A percentile compares a stretch with the other conserved stretches of the same genome.
These are phyloP conservation scores for Brachyistius frenatus DNA, from an alignment of 2,113 vertebrate genomes.

Conservation along the genomic window DNA sequence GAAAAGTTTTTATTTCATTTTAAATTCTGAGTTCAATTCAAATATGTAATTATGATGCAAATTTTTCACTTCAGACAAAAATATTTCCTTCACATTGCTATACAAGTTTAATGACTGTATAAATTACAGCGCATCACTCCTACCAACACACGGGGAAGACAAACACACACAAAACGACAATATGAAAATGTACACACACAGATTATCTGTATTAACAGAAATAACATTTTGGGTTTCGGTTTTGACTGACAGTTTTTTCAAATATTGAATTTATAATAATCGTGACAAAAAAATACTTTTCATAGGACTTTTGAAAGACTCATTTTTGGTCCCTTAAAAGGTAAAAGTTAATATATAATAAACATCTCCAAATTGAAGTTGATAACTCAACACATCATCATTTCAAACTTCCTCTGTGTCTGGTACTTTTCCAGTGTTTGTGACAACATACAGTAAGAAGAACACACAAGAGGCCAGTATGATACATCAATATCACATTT, in stretches of 20 bases:
- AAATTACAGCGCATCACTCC: not conserved
- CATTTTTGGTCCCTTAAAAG: fast-evolving
- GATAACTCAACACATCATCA: not conserved
- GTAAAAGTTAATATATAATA: not conserved
- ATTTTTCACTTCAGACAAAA: not conserved
- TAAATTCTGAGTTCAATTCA: not conserved
- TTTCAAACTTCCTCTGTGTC: not conserved
- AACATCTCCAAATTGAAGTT: not conserved
- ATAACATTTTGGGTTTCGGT: fast-evolving
- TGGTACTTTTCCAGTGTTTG: constrained; percentile 8
- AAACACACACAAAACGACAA: not conserved
- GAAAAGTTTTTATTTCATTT: constrained; percentile 1
- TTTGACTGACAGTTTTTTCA: not conserved
- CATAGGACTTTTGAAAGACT: too few species aligned
- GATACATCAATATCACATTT: not conserved
- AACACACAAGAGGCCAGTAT: not conserved
- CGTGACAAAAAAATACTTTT: fast-evolving
- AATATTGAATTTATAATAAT: not conserved
- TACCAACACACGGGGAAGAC: not conserved
- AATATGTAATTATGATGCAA: not conserved
- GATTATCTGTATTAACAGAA: constrained; percentile 30
- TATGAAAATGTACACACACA: not conserved
- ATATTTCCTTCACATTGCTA: constrained; percentile 11
- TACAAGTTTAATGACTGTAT: not conserved
- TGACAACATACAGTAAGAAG: not conserved